A percentile compares a stretch with the other conserved stretches of the same genome.
Conservation (phyloP, 1,140 invertebrate species). For the Glossosoma conforme region DNA sequence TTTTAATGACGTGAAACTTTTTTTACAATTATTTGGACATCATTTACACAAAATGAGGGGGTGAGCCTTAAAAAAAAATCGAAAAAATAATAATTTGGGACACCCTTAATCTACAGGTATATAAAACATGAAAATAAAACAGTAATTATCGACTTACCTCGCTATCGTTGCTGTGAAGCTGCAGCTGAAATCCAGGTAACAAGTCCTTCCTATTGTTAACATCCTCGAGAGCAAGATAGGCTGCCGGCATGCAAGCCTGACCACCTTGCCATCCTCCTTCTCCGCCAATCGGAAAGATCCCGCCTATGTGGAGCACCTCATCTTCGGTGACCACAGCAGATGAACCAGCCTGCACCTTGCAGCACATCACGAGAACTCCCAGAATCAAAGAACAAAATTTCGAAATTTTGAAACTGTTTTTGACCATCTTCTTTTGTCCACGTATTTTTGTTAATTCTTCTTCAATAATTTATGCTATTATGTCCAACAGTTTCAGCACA, state of each 20-base stretch:
- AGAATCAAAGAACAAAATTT: slow-evolving; percentile 7
- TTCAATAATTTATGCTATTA: no score
- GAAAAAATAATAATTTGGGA: no score
- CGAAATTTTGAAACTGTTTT: no score
- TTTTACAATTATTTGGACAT: no score
- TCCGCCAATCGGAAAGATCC: slow-evolving; percentile 93
- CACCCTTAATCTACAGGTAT: neutral
- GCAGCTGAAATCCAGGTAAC: slow-evolving; percentile 85
- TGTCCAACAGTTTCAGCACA: no score
- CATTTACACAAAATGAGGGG: no score
- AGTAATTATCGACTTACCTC: slow-evolving; percentile 69
- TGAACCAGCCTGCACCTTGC: slow-evolving; percentile 32
- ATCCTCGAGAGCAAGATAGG: slow-evolving; percentile 90
- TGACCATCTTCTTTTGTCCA: no score
- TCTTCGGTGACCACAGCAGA: slow-evolving; percentile 45
- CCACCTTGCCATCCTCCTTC: slow-evolving; percentile 95
- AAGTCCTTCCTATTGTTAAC: slow-evolving; percentile 88
- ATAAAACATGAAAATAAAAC: neutral
- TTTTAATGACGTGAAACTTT: no score
- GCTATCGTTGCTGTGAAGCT: slow-evolving; percentile 94
- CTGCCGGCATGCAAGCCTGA: slow-evolving; percentile 92
- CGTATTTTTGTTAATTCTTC: no score
- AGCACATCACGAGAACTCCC: slow-evolving; percentile 34
- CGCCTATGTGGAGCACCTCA: slow-evolving; percentile 90
- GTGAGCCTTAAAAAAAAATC: no score